phyloP scores from a whole-genome alignment of 2,888 invertebrate genomes.

The Lepidochrysops patricia region DNA sequence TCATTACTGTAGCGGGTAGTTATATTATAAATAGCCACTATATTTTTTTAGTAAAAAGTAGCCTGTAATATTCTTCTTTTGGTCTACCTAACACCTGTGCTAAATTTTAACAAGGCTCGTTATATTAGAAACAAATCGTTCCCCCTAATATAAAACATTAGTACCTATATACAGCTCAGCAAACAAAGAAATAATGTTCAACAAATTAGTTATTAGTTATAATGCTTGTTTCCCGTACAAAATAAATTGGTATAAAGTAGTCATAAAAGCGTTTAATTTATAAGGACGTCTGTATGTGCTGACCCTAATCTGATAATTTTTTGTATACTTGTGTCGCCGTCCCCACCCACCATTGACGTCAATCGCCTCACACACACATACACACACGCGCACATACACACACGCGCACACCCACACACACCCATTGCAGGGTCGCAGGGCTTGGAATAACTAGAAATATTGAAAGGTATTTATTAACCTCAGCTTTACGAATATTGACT shows the following conservation, averaged over 20 bases:
- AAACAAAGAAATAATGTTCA: neutral
- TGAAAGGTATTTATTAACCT: neutral
- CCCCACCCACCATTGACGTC: conserved; percentile 67
- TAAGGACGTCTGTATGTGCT: conserved; percentile 37
- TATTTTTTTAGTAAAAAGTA: too few species aligned
- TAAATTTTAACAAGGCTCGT: too few species aligned
- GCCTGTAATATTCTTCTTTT: too few species aligned
- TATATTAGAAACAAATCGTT: too few species aligned
- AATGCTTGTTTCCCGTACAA: too few species aligned
- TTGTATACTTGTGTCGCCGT: conserved; percentile 50
- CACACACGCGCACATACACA: too few species aligned
- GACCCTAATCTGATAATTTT: conserved; percentile 67
- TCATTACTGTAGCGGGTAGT: too few species aligned
- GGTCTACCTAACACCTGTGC: too few species aligned
- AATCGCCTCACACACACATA: conserved; percentile 32
- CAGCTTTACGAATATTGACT: too few species aligned
- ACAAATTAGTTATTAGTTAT: neutral
- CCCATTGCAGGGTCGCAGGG: conserved; percentile 31
- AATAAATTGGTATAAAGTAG: neutral
- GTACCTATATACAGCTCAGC: too few species aligned
- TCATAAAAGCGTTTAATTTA: neutral
- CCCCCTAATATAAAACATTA: too few species aligned
- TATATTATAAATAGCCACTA: too few species aligned
- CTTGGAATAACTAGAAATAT: conserved; percentile 17
- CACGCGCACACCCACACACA: neutral